phyloP scores from a whole-genome alignment of 1,140 invertebrate genomes.

The Tribolium castaneum region DNA sequence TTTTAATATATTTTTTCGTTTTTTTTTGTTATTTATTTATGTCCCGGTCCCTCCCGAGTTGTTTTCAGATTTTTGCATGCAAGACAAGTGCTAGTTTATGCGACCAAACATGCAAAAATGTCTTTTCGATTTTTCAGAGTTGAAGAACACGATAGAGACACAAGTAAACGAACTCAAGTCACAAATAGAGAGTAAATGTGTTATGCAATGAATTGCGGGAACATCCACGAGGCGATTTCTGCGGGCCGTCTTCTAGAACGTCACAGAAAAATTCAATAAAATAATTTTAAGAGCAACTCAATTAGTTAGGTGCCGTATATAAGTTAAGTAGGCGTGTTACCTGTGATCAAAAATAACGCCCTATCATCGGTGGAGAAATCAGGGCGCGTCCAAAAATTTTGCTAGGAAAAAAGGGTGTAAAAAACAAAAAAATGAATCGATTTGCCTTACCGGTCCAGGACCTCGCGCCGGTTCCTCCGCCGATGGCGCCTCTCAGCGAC shows the following conservation, averaged over 20 bases:
- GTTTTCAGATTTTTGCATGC: neutral
- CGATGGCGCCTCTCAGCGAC: conserved; percentile 13
- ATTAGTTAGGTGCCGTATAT: conserved; percentile 53
- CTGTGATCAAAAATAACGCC: conserved; percentile 46
- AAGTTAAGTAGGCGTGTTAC: conserved; percentile 49
- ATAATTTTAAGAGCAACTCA: conserved; percentile 49
- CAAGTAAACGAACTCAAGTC: conserved; percentile 94
- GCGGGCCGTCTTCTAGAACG: conserved; percentile 52
- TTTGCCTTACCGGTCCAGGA: conserved; percentile 26
- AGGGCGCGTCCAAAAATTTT: conserved; percentile 12
- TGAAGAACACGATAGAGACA: conserved; percentile 94
- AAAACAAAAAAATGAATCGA: conserved; percentile 1
- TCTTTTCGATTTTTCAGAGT: conserved; percentile 75
- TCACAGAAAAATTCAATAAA: conserved; percentile 36
- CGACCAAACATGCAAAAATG: conserved; percentile 6
- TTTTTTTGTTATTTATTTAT: conserved; percentile 10
- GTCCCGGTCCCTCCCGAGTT: neutral
- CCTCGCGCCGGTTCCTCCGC: neutral
- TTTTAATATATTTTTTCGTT: conserved; percentile 11
- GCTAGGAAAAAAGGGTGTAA: neutral
- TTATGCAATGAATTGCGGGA: conserved; percentile 79
- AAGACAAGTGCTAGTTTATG: neutral
- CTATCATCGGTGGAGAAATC: conserved; percentile 1
- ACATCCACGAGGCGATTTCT: conserved; percentile 59
- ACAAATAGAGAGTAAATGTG: conserved; percentile 94